Evolutionary conservation across 2,113 vertebrate genomes (phyloP), one percentile per base, ranked within the genome.

Genomic region (Notiomystis cincta): DNA sequence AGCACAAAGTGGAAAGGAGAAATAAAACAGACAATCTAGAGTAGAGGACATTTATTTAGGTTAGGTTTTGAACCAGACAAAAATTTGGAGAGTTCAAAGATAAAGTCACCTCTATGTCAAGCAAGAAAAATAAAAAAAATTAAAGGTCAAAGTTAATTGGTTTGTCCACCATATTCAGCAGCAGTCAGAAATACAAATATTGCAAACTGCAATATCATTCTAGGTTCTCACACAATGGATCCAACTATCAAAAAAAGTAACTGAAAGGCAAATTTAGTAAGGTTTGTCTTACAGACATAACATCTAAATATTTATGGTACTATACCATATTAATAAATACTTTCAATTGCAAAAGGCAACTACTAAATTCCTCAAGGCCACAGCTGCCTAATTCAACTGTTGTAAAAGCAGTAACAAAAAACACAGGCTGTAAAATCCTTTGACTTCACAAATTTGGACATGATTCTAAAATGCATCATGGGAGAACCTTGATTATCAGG

Each of bases 21-120:
- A 92, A 94, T 64, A 45, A 95, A 96, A 51, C 67, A 94, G 94
- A 93, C 91, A 37, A 60, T 79, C 66, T 76, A n/a, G 83, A 81
- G 57, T 2, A 78, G 37, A 93, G 21, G 11, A 79, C 18, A 62
- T 92, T 94, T 97, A 96, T 96, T 97, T 75, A 7, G 4, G 37
- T 62, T 64, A 28, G 15, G 24, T 56, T 89, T 86, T 64, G 30
- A 95, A 78, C 15, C 31, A 78, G 51, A 73, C 35, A 94, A 58
- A 81, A 90, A 80, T 58, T 20, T 69, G 31, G 12, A 87, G 67
- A 72, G 13, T 38, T 91, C 25, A 71, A 93, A 65, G 61, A 60
- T 27, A 64, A 67, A 56, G 19, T 38, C 33, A 90, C 15, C 60
- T 62, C 50, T 69, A 28, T 42, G 31, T 31, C 19, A 73, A 62